Percentiles rank a stretch among this genome's conserved stretches.
Evolutionary conservation across 2,797 vertebrate genomes (phyloP).

Genomic region (Etheostoma nigrum): DNA sequence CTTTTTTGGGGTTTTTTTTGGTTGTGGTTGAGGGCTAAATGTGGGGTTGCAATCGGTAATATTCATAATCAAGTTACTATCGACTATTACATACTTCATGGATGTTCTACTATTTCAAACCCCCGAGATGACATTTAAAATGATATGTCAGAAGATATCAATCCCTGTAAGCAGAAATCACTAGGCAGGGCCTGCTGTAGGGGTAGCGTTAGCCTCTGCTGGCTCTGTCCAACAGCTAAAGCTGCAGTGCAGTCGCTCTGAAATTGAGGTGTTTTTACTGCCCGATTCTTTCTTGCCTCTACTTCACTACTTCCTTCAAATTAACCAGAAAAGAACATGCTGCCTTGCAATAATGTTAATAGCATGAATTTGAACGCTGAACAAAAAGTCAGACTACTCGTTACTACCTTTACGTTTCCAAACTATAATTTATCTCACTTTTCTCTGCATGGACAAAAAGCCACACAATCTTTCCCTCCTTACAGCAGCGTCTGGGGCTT

Average conservation of each 20-base stretch:
- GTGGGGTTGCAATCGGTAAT: too few species aligned
- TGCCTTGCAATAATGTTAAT: background rate
- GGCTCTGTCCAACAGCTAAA: too few species aligned
- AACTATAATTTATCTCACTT: constrained; percentile 6
- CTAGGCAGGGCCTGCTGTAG: background rate
- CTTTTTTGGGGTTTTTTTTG: too few species aligned
- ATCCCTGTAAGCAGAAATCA: too few species aligned
- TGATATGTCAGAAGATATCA: too few species aligned
- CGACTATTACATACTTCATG: too few species aligned
- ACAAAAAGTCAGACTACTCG: too few species aligned
- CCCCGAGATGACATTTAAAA: background rate
- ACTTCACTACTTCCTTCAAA: constrained; percentile 4
- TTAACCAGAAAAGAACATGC: background rate
- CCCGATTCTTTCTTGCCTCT: background rate
- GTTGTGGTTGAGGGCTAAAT: too few species aligned
- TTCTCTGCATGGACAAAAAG: constrained; percentile 19
- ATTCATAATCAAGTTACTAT: too few species aligned
- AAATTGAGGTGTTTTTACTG: background rate
- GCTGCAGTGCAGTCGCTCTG: background rate
- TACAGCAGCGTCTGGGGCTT: background rate
- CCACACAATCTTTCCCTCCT: constrained; percentile 1
- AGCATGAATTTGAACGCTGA: background rate
- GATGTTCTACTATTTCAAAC: background rate
- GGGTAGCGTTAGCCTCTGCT: background rate
- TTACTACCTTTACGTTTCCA: background rate